Evolutionary conservation across 2,113 vertebrate species (phyloP), one percentile per base, ranked within the genome.

Genomic region (Petroica traversi): DNA sequence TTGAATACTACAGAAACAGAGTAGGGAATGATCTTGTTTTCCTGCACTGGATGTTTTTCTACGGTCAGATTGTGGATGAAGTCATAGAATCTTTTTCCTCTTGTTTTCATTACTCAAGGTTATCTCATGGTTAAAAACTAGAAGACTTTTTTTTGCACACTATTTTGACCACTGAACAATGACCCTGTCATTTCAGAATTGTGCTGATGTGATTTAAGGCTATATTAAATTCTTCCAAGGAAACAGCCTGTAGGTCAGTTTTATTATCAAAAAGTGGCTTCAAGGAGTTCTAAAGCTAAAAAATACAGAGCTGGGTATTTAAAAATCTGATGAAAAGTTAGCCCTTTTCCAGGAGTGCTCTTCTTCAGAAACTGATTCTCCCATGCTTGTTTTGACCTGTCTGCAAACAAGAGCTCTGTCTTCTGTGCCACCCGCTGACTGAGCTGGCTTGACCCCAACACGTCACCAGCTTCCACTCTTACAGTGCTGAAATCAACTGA

Each of bases 331-430:
- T 49, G 15, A 80, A 69, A 89, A 96, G 31, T 74, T 96, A 97
- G 96, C 95, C 95, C 95, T 97, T 97, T 41, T 19, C 69, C 46
- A 83, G 63, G 62, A 84, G 59, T 17, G 29, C 78, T 77, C 85
- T 90, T 40, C 82, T 77, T 88, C 72, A 86, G 90, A 71, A 89
- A 86, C 49, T 33, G 31, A 4, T 73, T 83, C 31, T 66, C 46
- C 36, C 16, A 0, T 51, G 71, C 85, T 79, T 57, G 34, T 76
- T 82, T 61, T 14, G 4, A 68, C 63, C 52, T 66, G 19, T 40
- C 81, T 75, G 62, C 62, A 82, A 68, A 29, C 31, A 48, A 66
- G 34, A 52, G 28, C 22, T 79, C 74, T 20, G 14, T 26, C 51
- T 62, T 26, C 33, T 29, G 43, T 57, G 63, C 43, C 57, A 46